Percentiles rank a stretch among this genome's conserved stretches.
phyloP scores from a whole-genome alignment of 2,888 invertebrate genomes.

The Philereme vetulata region DNA sequence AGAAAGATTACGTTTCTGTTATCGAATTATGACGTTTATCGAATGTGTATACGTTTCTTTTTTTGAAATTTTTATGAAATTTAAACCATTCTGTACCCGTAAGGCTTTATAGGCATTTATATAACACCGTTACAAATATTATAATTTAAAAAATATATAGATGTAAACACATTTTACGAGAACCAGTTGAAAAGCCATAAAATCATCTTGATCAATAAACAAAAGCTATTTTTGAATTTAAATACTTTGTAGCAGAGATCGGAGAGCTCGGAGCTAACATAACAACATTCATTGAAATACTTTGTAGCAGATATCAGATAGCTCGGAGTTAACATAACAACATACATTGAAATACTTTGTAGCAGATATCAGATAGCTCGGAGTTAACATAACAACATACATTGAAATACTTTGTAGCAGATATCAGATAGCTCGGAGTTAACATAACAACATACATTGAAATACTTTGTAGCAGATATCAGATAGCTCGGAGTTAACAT shows the following conservation, averaged over 20 bases:
- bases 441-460: slow-evolving; percentile 14
- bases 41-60: too few relatives aligned
- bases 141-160: neutral
- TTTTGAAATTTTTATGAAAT: too few relatives aligned
- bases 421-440: neutral
- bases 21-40: too few relatives aligned
- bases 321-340: slow-evolving; percentile 10
- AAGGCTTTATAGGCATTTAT: too few relatives aligned
- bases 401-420: slow-evolving; percentile 9
- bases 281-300: neutral
- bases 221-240: slow-evolving; percentile 10
- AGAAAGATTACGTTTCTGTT: too few relatives aligned
- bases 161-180: neutral
- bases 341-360: slow-evolving; percentile 13
- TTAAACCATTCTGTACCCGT: too few relatives aligned
- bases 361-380: neutral
- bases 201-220: slow-evolving; percentile 10
- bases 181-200: neutral
- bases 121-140: neutral
- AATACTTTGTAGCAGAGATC: slow-evolving; percentile 4
- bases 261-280: slow-evolving; percentile 9
- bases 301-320: neutral
- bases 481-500: slow-evolving; percentile 6
- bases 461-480: slow-evolving; percentile 4
- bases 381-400: slow-evolving; percentile 16